Evolutionary conservation across 2,113 vertebrate genomes (phyloP), one percentile per base, ranked within the genome.

Genomic region (Cheilinus undulatus): DNA sequence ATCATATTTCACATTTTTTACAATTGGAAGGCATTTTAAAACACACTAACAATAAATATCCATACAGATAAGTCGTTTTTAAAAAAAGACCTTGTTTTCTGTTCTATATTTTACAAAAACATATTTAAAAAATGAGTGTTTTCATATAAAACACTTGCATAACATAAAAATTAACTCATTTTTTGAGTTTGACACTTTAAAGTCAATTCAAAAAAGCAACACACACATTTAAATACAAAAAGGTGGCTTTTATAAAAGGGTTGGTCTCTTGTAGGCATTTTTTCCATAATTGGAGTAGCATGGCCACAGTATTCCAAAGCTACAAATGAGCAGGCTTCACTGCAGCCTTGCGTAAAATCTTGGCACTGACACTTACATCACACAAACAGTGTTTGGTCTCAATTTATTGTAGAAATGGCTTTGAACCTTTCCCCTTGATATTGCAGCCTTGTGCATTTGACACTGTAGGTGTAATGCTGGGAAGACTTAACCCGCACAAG

Each of bases 341-440:
- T 72, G 76, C 77, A 87, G 82, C 80, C 74, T 30, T 30, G 91
- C 64, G 76, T 62, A 73, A 83, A 82, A 80, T 80, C 88, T 91
- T 91, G 89, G 91, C 91, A 91, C 86, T 77, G 90, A 89, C 86
- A 76, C 82, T 87, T 88, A 82, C 82, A 83, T 91, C 71, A 83
- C 86, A 83, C 85, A 85, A 83, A 93, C 92, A 93, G 92, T 93
- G 93, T 91, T 92, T 92, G 91, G 93, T 93, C 93, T 92, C 85
- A 69, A 60, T 76, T 62, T 80, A 48, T 49, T 61, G 66, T 26
- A 83, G 78, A 75, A 82, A 91, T 90, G 88, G 91, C 91, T 90
- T 91, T 75, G 36, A 82, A 72, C 78, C 73, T 63, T 75, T 80
- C 80, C 83, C 67, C 76, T 83, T 64, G 50, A 59, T 69, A 65